phyloP scores from a whole-genome alignment of 2,113 vertebrate species.

The Ceyx margarethae region DNA sequence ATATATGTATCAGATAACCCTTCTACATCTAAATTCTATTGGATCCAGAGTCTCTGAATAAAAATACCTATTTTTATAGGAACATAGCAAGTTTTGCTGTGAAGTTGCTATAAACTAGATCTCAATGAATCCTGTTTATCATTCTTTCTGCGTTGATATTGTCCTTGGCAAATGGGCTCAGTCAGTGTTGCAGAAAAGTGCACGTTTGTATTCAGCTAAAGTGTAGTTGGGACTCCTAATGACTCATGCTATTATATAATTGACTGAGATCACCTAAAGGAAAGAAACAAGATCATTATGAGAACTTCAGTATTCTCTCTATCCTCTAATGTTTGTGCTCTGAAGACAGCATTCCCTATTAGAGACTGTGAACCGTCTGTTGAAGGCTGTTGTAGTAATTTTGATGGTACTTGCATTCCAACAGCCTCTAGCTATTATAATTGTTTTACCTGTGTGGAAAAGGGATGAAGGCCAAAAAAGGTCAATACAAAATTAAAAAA shows the following conservation, averaged over 20 bases:
- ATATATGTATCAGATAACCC: neutral
- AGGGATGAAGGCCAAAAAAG: neutral
- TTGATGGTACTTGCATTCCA: neutral
- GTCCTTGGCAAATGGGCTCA: conserved; percentile 7
- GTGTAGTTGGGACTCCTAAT: neutral
- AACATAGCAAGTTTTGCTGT: neutral
- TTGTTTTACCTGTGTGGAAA: neutral
- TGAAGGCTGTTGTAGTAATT: neutral
- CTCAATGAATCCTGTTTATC: neutral
- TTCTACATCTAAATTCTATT: neutral
- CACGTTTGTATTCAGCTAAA: neutral
- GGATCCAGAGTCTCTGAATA: neutral
- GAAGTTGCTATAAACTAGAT: neutral
- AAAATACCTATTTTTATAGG: neutral
- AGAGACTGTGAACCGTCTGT: neutral
- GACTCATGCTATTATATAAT: neutral
- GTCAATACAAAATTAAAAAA: neutral
- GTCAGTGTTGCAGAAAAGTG: neutral
- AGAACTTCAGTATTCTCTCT: neutral
- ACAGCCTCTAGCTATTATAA: neutral
- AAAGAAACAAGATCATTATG: neutral
- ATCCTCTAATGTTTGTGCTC: neutral
- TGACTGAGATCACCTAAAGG: neutral
- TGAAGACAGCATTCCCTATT: neutral
- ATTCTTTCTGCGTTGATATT: neutral